Base-by-base conservation (phyloP, 2,797 vertebrate genomes). In the Hemibagrus guttatus region DNA sequence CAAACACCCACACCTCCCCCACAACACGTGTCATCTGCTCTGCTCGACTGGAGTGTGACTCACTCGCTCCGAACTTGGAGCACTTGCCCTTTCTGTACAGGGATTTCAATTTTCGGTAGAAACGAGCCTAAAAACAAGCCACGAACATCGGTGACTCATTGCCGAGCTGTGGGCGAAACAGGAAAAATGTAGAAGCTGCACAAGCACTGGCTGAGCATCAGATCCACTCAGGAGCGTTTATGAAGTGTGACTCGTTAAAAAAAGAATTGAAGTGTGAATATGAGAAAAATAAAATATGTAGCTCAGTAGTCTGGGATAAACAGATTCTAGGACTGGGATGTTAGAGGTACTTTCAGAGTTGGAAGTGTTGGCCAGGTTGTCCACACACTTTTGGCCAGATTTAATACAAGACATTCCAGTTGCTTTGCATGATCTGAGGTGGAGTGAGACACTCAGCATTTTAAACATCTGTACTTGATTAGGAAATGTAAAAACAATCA, bases 171-270 rank as follows among this genome's bases (percentile, higher is more conserved):
- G 61, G 59, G 81, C 17, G 68, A 58, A 58, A 16, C 1, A 72
- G 46, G 74, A 56, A 21, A 64, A 28, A 31, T 49, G 31, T 17
- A 3, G 66, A 96, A 96, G n/a, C 26, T 52, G 61, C 39, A 64
- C 26, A 13, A 81, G 58, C 6, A 35, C 58, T n/a, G 58, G 49
- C 26, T 5, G 61, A 31, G 16, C 61, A 52, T 68, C 80, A 54
- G n/a, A 66, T 66, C 56, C 54, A n/a, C 31, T 26, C 78, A 39
- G 28, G 78, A 61, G 76, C 9, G 3, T 4, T 64, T 13, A n/a
- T 4, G 13, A 28, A 28, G 17, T 39, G 35, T 13, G 35, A 21
- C 9, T 21, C n/a, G 3, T 35, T 23, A n/a, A 49, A 74, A 49
- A 26, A 1, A 5, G 12, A 23, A 71, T 5, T 11, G 31, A 2